Percentiles rank a stretch among this genome's conserved stretches.
phyloP scores from a whole-genome alignment of 1,140 invertebrate genomes.

The Brachystomella parvula region DNA sequence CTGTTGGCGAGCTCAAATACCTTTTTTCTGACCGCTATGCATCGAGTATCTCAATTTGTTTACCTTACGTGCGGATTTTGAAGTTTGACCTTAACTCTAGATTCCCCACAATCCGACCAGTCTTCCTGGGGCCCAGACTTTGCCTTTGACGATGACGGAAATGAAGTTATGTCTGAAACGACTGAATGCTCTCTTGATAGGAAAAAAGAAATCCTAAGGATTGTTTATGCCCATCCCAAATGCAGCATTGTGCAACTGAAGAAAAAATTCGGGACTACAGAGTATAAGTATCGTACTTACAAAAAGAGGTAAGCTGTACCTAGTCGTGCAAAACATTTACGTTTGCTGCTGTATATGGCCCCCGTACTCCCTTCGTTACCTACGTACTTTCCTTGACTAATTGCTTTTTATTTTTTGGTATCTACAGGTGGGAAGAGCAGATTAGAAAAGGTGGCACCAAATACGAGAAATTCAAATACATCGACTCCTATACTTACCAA shows the following conservation, averaged over 20 bases:
- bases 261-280: background rate
- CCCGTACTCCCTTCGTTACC: too few relatives aligned
- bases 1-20: too few relatives aligned
- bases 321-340: too few relatives aligned
- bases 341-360: too few relatives aligned
- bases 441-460: slow-evolving; percentile 9
- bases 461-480: slow-evolving; percentile 15
- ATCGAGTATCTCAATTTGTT: too few relatives aligned
- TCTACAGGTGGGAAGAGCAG: slow-evolving; percentile 17
- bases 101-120: too few relatives aligned
- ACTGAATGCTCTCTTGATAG: background rate
- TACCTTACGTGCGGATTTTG: too few relatives aligned
- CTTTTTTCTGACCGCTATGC: too few relatives aligned
- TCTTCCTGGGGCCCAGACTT: background rate
- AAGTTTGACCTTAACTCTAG: too few relatives aligned
- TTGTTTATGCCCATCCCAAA: slow-evolving; percentile 6
- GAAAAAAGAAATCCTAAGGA: slow-evolving; percentile 13
- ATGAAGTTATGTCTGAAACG: background rate
- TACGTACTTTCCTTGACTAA: too few relatives aligned
- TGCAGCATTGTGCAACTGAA: slow-evolving; percentile 8
- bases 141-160: slow-evolving; percentile 1
- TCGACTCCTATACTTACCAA: background rate
- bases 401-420: too few relatives aligned
- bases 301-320: too few relatives aligned
- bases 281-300: background rate